Conservation (phyloP, 2,888 invertebrate genomes). For the Quadriops clusia region DNA sequence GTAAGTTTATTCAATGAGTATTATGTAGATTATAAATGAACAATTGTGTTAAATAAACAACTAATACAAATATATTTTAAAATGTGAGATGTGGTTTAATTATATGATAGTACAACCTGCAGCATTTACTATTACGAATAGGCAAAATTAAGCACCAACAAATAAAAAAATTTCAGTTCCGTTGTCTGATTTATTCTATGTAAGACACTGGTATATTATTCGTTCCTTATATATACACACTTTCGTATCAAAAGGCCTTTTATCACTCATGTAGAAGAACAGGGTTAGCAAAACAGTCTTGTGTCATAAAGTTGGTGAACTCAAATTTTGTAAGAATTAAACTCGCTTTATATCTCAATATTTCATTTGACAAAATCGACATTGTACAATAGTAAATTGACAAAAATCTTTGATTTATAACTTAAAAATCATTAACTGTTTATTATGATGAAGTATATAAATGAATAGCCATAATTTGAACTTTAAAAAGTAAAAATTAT, state of each 20-base stretch:
- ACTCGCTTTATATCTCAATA: too few species aligned
- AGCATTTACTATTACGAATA: slow-evolving; percentile 33
- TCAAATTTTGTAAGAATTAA: too few species aligned
- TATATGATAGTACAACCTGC: slow-evolving; percentile 22
- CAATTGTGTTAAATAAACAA: slow-evolving; percentile 3
- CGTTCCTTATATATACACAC: slow-evolving; percentile 24
- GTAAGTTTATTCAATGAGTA: not conserved
- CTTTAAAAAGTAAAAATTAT: too few species aligned
- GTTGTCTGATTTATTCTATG: slow-evolving; percentile 20
- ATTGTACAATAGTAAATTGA: too few species aligned
- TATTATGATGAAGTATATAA: too few species aligned
- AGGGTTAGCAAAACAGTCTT: too few species aligned
- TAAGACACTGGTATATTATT: slow-evolving; percentile 24
- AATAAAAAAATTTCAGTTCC: slow-evolving; percentile 13
- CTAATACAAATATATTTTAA: too few species aligned
- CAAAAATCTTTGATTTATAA: too few species aligned
- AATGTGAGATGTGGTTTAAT: slow-evolving; percentile 19
- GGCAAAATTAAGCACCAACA: slow-evolving; percentile 33
- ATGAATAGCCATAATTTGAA: too few species aligned
- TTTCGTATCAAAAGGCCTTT: slow-evolving; percentile 34
- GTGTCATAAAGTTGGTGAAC: too few species aligned
- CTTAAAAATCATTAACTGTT: too few species aligned
- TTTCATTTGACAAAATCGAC: too few species aligned
- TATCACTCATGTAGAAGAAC: slow-evolving; percentile 32
- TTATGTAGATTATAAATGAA: not conserved